phyloP scores from a whole-genome alignment of 2,888 invertebrate genomes.

The Xiphydria camelus region DNA sequence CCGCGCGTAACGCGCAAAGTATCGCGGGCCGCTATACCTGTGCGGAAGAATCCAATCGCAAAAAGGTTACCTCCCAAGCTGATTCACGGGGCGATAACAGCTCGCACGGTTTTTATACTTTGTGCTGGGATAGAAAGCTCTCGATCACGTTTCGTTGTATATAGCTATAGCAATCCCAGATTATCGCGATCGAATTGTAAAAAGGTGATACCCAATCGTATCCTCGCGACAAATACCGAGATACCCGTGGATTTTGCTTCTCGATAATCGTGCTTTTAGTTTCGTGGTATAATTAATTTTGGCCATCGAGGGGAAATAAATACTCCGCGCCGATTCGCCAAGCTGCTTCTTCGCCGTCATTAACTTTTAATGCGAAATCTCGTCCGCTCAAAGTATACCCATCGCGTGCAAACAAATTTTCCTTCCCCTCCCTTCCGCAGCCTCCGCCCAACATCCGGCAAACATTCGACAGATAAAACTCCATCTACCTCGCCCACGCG shows the following conservation, averaged over 20 bases:
- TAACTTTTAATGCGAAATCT: slow-evolving; percentile 39
- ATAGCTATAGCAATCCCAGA: slow-evolving; percentile 43
- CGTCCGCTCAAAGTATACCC: slow-evolving; percentile 8
- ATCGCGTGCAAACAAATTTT: slow-evolving; percentile 15
- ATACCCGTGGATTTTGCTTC: no score
- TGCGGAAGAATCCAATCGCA: slow-evolving; percentile 11
- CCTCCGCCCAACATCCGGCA: slow-evolving; percentile 5
- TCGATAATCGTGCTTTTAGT: no score
- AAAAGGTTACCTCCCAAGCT: slow-evolving; percentile 9
- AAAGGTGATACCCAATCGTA: slow-evolving; percentile 6
- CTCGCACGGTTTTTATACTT: slow-evolving; percentile 35
- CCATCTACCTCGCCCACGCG: slow-evolving; percentile 30
- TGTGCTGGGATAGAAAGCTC: slow-evolving; percentile 17
- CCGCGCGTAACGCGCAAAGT: not conserved
- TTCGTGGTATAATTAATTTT: no score
- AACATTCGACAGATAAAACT: slow-evolving; percentile 42
- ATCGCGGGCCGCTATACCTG: slow-evolving; percentile 19
- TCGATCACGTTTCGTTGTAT: slow-evolving; percentile 10
- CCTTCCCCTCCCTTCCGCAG: not conserved
- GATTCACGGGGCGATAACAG: slow-evolving; percentile 5
- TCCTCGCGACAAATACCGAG: no score
- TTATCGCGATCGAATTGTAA: slow-evolving; percentile 51
- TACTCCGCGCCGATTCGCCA: not conserved
- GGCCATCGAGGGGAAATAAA: not conserved
- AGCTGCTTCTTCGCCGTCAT: slow-evolving; percentile 27